Percentiles rank a stretch among this genome's conserved stretches.
These are phyloP conservation scores for Platichthys flesus DNA, from an alignment of 2,113 vertebrate genomes.

Conservation along the genomic window DNA sequence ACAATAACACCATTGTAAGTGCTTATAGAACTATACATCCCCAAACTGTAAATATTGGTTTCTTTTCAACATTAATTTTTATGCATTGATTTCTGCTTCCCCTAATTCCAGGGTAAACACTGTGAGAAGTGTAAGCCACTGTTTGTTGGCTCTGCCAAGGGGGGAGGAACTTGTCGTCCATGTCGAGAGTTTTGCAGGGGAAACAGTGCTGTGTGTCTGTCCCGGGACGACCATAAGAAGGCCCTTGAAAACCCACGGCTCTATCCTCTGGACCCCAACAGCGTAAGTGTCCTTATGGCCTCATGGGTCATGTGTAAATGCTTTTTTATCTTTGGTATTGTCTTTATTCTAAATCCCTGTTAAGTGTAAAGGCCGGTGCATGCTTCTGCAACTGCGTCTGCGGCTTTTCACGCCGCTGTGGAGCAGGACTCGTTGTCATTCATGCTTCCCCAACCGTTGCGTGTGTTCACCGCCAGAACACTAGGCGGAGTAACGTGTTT, in stretches of 20 bases:
- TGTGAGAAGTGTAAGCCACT: constrained; percentile 93
- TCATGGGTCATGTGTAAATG: not conserved
- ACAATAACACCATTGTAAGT: constrained; percentile 89
- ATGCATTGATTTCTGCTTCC: not conserved
- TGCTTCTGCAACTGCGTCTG: too few species aligned
- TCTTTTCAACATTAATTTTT: not conserved
- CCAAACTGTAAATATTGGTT: not conserved
- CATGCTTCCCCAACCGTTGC: too few species aligned
- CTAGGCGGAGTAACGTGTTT: too few species aligned
- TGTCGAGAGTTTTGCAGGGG: constrained; percentile 89
- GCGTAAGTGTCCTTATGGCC: constrained; percentile 69
- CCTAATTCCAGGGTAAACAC: constrained; percentile 83
- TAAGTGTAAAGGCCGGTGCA: not conserved
- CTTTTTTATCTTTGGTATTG: not conserved
- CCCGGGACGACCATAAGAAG: constrained; percentile 85
- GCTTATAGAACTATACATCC: not conserved
- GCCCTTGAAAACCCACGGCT: constrained; percentile 81
- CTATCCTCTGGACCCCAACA: constrained; percentile 83
- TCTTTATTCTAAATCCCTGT: not conserved
- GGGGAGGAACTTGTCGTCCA: constrained; percentile 88
- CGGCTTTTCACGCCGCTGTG: too few species aligned
- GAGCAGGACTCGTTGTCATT: too few species aligned
- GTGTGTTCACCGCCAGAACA: too few species aligned
- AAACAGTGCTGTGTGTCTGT: constrained; percentile 89
- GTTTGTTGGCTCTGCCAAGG: constrained; percentile 89